Evolutionary conservation across 2,888 invertebrate species (phyloP).

Genomic region (Trichopoda pennipes): DNA sequence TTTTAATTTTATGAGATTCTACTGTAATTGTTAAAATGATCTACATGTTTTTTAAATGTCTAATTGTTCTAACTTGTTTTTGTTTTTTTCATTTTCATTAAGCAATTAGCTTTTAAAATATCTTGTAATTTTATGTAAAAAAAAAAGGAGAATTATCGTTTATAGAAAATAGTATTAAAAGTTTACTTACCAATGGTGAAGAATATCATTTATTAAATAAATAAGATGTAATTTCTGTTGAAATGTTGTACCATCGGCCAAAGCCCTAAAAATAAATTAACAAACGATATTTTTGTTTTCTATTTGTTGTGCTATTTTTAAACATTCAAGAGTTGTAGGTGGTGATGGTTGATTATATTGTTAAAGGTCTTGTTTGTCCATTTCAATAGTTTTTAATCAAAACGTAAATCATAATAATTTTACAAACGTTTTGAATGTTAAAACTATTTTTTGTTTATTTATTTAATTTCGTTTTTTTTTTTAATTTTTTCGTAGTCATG

Average conservation of each 20-base stretch:
- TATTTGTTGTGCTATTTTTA: conserved; percentile 59
- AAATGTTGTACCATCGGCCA: conserved; percentile 87
- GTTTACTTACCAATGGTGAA: conserved; percentile 95
- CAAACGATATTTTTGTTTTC: conserved; percentile 79
- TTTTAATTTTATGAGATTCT: too few species aligned
- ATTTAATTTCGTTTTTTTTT: too few species aligned
- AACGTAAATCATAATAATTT: conserved; percentile 9
- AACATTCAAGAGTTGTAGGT: conserved; percentile 61
- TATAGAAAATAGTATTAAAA: background rate
- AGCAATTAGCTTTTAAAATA: background rate
- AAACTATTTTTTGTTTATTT: background rate
- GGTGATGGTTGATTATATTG: conserved; percentile 37
- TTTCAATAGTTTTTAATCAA: background rate
- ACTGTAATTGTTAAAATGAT: too few species aligned
- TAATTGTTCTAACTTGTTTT: too few species aligned
- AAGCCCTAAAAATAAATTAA: conserved; percentile 83
- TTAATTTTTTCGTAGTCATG: background rate
- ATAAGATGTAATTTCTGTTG: conserved; percentile 97
- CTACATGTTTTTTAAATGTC: too few species aligned
- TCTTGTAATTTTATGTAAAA: background rate
- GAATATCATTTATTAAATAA: conserved; percentile 98
- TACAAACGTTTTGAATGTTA: background rate
- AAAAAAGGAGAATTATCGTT: background rate
- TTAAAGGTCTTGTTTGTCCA: conserved; percentile 22
- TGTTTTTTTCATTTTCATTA: too few species aligned